Percentiles rank a stretch among this genome's conserved stretches.
Conservation (phyloP, 1,140 invertebrate species). For the Macrosteles quadrilineatus region DNA sequence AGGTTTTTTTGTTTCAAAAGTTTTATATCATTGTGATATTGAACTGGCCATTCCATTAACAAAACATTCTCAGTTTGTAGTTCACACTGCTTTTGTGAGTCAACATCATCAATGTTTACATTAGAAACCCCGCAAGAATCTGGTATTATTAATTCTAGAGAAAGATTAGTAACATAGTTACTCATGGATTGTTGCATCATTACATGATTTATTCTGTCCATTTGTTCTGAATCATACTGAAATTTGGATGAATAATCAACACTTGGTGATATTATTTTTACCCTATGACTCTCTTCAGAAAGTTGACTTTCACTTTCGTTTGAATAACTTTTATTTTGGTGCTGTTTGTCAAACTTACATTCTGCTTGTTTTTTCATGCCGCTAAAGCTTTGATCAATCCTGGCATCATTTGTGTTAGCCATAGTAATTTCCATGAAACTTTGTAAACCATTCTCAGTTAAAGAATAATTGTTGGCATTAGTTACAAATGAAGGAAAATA, state of each 20-base stretch:
- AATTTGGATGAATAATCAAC: neutral
- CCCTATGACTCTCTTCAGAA: neutral
- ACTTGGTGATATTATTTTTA: neutral
- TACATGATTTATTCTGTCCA: neutral
- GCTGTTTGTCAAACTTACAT: neutral
- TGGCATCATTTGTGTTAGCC: neutral
- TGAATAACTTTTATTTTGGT: neutral
- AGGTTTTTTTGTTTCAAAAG: neutral
- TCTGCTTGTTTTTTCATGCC: too few species aligned
- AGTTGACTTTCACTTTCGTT: neutral
- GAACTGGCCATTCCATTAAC: neutral
- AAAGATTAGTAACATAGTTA: neutral
- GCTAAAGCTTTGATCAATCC: neutral
- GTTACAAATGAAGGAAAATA: neutral
- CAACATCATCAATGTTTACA: neutral
- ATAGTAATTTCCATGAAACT: neutral
- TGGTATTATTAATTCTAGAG: neutral
- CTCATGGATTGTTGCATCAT: slow-evolving; percentile 3
- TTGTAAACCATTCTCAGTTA: neutral
- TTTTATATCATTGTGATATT: neutral
- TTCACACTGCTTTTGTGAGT: neutral
- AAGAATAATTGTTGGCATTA: neutral
- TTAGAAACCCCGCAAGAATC: neutral
- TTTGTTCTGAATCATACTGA: neutral
- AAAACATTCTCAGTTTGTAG: neutral